These are phyloP conservation scores for Chloroclystis v-ata DNA, from an alignment of 2,888 invertebrate species.

Conservation along the genomic window DNA sequence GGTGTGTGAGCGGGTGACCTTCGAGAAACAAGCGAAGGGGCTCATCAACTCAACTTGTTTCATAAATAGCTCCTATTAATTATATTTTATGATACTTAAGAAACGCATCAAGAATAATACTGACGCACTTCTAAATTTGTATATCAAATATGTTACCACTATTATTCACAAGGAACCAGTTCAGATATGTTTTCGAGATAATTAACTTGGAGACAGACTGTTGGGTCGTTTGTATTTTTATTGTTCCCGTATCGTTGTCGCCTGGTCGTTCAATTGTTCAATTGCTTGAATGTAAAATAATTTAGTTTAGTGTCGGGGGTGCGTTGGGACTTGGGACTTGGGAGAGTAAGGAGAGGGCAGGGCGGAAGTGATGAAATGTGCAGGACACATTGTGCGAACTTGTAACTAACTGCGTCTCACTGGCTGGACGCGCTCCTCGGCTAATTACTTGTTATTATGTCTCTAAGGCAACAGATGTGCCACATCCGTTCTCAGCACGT, in stretches of 20 bases:
- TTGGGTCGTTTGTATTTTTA: slow-evolving; percentile 25
- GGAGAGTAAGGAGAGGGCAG: slow-evolving; percentile 29
- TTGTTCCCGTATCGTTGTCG: slow-evolving; percentile 22
- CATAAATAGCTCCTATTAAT: slow-evolving; percentile 50
- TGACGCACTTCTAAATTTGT: slow-evolving; percentile 23
- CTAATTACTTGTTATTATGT: slow-evolving; percentile 74
- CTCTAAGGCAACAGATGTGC: slow-evolving; percentile 71
- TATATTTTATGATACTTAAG: slow-evolving; percentile 39
- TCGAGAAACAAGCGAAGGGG: slow-evolving; percentile 59
- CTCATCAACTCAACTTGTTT: slow-evolving; percentile 57
- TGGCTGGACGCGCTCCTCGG: slow-evolving; percentile 51
- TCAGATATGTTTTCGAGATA: slow-evolving; percentile 27
- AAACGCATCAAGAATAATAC: slow-evolving; percentile 33
- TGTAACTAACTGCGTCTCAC: slow-evolving; percentile 31
- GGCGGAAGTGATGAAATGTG: slow-evolving; percentile 64
- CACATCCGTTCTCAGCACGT: slow-evolving; percentile 63
- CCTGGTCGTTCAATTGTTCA: slow-evolving; percentile 34
- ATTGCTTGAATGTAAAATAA: slow-evolving; percentile 35
- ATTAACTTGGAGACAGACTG: slow-evolving; percentile 25
- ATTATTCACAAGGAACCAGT: slow-evolving; percentile 13
- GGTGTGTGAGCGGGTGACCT: slow-evolving; percentile 62
- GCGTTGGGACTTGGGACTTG: slow-evolving; percentile 15
- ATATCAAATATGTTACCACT: slow-evolving; percentile 30
- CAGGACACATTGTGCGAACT: slow-evolving; percentile 73
- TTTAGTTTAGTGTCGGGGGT: slow-evolving; percentile 34